Conservation (phyloP, 2,113 vertebrate genomes). For the Protomyctophum bolini region DNA sequence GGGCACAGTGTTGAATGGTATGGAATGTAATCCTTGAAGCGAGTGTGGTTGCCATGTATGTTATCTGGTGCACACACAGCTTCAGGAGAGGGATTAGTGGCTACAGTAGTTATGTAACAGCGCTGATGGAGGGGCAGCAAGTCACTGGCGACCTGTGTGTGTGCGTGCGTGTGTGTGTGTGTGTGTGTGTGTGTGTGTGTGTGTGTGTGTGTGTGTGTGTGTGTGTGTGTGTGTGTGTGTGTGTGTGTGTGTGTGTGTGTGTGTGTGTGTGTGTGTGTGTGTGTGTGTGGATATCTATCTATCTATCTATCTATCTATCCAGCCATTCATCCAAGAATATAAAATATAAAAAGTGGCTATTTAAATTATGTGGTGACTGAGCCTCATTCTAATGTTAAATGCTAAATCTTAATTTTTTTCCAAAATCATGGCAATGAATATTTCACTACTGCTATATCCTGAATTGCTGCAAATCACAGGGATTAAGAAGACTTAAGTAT, state of each 20-base stretch:
- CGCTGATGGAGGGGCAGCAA: conserved; percentile 42
- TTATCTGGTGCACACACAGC: conserved; percentile 31
- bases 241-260: background rate
- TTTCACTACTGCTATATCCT: conserved; percentile 36
- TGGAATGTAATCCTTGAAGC: conserved; percentile 25
- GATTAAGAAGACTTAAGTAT: conserved; percentile 34
- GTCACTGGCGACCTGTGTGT: conserved; percentile 32
- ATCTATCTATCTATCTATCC: background rate
- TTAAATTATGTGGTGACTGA: conserved; percentile 8
- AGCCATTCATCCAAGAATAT: background rate
- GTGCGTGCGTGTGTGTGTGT: conserved; percentile 2
- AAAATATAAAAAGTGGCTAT: too few relatives aligned
- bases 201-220: conserved; percentile 9
- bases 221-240: conserved; percentile 3
- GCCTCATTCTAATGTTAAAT: background rate
- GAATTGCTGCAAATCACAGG: conserved; percentile 33
- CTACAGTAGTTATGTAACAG: conserved; percentile 53
- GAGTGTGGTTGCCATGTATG: conserved; percentile 7
- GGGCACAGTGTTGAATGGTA: background rate
- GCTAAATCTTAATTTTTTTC: conserved; percentile 11
- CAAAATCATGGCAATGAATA: conserved; percentile 34
- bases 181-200: conserved; percentile 6
- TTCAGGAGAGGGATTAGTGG: conserved; percentile 48
- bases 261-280: background rate
- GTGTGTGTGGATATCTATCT: too few relatives aligned